These are phyloP conservation scores for Pterocles orientalis DNA, from an alignment of 2,113 vertebrate species.

Conservation along the genomic window DNA sequence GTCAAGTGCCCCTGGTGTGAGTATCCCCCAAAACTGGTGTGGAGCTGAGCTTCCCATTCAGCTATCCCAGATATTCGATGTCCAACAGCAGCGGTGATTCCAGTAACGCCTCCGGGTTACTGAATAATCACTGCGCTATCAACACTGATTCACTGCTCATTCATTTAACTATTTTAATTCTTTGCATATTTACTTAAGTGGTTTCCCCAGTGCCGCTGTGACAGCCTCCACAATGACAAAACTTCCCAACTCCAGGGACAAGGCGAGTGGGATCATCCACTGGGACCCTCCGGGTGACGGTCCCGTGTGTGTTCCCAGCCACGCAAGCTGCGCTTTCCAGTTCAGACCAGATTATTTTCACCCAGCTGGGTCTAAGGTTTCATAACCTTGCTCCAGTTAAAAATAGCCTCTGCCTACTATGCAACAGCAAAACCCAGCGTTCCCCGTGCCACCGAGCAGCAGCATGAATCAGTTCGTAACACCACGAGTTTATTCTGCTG, in stretches of 20 bases:
- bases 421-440: conserved; percentile 36
- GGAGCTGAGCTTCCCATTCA: not conserved
- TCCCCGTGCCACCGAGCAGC: not conserved
- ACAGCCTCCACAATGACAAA: not conserved
- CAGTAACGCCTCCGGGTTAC: not conserved
- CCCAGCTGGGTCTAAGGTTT: conserved; percentile 67
- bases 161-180: conserved; percentile 56
- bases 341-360: conserved; percentile 60
- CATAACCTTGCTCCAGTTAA: conserved; percentile 67
- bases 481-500: conserved; percentile 14
- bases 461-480: conserved; percentile 9
- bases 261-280: not conserved
- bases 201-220: not conserved
- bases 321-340: conserved; percentile 29
- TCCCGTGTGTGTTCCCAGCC: conserved; percentile 8
- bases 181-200: conserved; percentile 34
- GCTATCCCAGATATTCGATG: not conserved
- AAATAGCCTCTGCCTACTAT: conserved; percentile 67
- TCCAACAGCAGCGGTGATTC: not conserved
- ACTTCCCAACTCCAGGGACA: not conserved
- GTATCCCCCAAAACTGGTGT: not conserved
- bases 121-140: not conserved
- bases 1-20: not conserved
- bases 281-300: not conserved
- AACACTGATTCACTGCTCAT: not conserved